phyloP scores from a whole-genome alignment of 1,140 invertebrate genomes.

The Catajapyx aquilonaris region DNA sequence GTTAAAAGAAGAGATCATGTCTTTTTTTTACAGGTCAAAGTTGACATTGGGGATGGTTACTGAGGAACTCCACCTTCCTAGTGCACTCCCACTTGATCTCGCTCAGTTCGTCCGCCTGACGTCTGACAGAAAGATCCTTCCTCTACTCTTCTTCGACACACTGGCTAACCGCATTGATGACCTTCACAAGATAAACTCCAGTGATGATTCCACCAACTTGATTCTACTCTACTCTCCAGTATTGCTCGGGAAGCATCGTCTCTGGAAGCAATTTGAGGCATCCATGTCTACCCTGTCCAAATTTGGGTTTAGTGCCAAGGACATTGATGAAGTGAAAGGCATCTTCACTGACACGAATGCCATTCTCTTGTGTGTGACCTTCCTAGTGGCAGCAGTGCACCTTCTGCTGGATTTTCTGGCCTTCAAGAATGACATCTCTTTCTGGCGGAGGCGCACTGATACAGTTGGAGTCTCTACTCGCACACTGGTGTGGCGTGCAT shows the following conservation, averaged over 20 bases:
- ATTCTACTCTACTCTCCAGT: neutral
- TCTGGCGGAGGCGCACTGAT: conserved; percentile 66
- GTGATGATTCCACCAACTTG: conserved; percentile 2
- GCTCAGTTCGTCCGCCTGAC: too few relatives aligned
- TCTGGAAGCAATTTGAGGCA: conserved; percentile 57
- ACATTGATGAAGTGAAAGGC: conserved; percentile 89
- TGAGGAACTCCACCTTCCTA: too few relatives aligned
- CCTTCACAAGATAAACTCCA: neutral
- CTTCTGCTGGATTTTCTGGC: conserved; percentile 88
- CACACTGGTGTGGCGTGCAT: conserved; percentile 77
- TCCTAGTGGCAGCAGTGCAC: conserved; percentile 82
- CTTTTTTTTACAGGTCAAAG: too few relatives aligned
- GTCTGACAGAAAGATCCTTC: conserved; percentile 4
- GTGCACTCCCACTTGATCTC: too few relatives aligned
- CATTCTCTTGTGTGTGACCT: conserved; percentile 75
- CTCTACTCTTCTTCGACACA: neutral
- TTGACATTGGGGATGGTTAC: too few relatives aligned
- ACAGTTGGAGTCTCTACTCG: conserved; percentile 74
- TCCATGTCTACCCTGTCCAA: conserved; percentile 47
- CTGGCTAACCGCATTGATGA: neutral
- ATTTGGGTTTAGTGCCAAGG: conserved; percentile 78
- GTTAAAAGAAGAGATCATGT: too few relatives aligned
- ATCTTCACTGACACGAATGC: conserved; percentile 92
- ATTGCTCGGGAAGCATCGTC: conserved; percentile 12
- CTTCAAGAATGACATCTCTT: conserved; percentile 93